Evolutionary conservation across 2,113 vertebrate genomes (phyloP).

Genomic region (Ariopsis seemanni): DNA sequence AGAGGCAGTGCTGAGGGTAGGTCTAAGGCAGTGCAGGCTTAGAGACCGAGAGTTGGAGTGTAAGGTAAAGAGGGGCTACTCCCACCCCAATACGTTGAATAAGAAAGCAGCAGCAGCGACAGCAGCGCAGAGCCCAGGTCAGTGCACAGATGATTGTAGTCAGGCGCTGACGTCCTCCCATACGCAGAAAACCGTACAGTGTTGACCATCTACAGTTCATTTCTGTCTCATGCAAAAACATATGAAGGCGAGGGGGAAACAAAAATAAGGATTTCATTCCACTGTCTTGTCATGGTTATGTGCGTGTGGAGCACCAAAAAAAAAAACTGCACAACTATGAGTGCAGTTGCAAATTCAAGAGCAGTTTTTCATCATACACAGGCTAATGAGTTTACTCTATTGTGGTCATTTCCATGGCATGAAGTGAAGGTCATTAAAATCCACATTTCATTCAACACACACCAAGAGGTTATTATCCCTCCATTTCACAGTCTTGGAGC

Average conservation of each 20-base stretch:
- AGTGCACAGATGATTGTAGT: constrained; percentile 10
- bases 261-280: constrained; percentile 1
- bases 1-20: constrained; percentile 12
- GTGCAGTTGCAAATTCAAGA: not conserved
- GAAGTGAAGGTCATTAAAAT: constrained; percentile 9
- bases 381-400: constrained; percentile 3
- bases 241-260: not conserved
- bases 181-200: constrained; percentile 3
- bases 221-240: constrained; percentile 36
- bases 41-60: constrained; percentile 19
- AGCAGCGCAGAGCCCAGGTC: constrained; percentile 27
- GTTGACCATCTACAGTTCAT: constrained; percentile 7
- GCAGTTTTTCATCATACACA: not conserved
- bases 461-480: not conserved
- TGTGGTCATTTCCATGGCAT: not conserved
- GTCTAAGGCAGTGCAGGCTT: constrained; percentile 7
- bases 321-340: not conserved
- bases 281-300: not conserved
- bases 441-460: constrained; percentile 3
- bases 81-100: not conserved
- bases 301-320: constrained; percentile 25
- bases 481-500: constrained; percentile 35
- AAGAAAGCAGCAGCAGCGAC: constrained; percentile 23
- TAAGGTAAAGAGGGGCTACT: constrained; percentile 28
- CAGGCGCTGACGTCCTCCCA: constrained; percentile 32